A percentile compares a stretch with the other conserved stretches of the same genome.
Evolutionary conservation across 1,140 invertebrate species (phyloP).

Genomic region (Araneus ventricosus): DNA sequence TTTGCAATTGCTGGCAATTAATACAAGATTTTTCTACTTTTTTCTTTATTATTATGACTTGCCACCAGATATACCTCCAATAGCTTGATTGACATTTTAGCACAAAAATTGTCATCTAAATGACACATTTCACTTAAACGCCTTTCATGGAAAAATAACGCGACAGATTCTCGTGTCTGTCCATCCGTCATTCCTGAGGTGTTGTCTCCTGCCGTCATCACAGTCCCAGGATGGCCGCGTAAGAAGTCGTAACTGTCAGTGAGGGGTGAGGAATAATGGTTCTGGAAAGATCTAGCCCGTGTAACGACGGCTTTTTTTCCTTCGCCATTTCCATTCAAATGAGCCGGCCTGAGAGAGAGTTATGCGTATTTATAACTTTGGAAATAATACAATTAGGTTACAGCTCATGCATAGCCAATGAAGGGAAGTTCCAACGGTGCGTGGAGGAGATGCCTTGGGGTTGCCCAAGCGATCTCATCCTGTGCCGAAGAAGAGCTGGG

Average conservation of each 20-base stretch:
- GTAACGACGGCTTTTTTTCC: not conserved
- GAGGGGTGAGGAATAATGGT: constrained; percentile 28
- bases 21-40: too few species aligned
- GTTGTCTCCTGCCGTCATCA: constrained; percentile 2
- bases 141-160: too few species aligned
- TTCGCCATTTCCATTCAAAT: constrained; percentile 46
- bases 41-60: too few species aligned
- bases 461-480: constrained; percentile 22
- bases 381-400: constrained; percentile 52
- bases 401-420: constrained; percentile 47
- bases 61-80: too few species aligned
- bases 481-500: not conserved
- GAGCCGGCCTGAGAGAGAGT: not conserved
- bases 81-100: too few species aligned
- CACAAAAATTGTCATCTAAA: too few species aligned
- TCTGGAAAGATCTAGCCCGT: not conserved
- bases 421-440: constrained; percentile 29
- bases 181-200: not conserved
- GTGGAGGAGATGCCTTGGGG: constrained; percentile 17
- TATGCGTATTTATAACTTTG: constrained; percentile 41
- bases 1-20: too few species aligned
- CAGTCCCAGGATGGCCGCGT: not conserved
- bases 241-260: constrained; percentile 35
- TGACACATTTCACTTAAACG: too few species aligned
- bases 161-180: not conserved